Conservation (phyloP, 2,113 vertebrate species). For the Chelonoidis abingdonii region DNA sequence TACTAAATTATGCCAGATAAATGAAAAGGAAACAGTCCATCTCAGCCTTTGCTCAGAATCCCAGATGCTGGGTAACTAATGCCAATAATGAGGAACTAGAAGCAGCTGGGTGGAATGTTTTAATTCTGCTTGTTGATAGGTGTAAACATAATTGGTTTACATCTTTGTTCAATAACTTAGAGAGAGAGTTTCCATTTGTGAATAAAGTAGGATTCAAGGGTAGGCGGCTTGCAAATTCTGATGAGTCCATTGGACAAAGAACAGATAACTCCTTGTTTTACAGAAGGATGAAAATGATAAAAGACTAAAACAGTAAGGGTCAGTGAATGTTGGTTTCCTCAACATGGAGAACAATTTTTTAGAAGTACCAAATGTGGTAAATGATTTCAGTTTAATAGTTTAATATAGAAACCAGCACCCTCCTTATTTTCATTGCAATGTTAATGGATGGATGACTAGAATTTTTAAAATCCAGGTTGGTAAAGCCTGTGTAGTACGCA, state of each 20-base stretch:
- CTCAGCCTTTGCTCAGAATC: slow-evolving; percentile 46
- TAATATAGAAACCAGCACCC: slow-evolving; percentile 22
- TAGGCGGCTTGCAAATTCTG: slow-evolving; percentile 36
- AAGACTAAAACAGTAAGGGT: slow-evolving; percentile 43
- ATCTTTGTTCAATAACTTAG: slow-evolving; percentile 66
- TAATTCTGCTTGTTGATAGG: slow-evolving; percentile 73
- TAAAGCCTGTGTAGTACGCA: background rate
- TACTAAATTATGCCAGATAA: slow-evolving; percentile 36
- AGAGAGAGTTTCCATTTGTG: slow-evolving; percentile 57
- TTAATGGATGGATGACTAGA: slow-evolving; percentile 43
- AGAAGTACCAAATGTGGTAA: slow-evolving; percentile 59
- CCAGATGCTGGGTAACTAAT: slow-evolving; percentile 61
- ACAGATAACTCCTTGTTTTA: slow-evolving; percentile 63
- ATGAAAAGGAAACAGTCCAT: slow-evolving; percentile 60
- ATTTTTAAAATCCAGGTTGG: background rate
- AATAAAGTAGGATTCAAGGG: slow-evolving; percentile 45
- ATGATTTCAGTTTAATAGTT: slow-evolving; percentile 42
- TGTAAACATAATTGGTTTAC: slow-evolving; percentile 75
- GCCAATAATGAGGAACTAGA: slow-evolving; percentile 50
- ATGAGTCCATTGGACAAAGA: slow-evolving; percentile 62
- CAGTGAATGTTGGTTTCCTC: slow-evolving; percentile 66
- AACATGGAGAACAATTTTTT: slow-evolving; percentile 34
- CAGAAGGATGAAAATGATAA: slow-evolving; percentile 51
- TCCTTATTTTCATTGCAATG: slow-evolving; percentile 37
- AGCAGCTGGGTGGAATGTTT: slow-evolving; percentile 67